Base-by-base conservation (phyloP, 1,140 invertebrate genomes). In the Littorina saxatilis region DNA sequence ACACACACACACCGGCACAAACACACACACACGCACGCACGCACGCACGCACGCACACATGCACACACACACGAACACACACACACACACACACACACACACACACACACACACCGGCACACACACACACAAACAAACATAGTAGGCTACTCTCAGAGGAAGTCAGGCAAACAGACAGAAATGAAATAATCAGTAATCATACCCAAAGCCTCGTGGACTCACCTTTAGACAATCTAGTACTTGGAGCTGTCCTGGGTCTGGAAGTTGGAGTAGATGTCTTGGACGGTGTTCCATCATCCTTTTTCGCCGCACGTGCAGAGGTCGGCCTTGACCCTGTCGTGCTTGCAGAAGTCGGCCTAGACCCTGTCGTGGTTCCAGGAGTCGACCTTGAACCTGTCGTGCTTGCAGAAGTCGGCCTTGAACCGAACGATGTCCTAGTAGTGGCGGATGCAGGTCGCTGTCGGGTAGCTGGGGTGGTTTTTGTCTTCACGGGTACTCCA, bases 401-500 rank as follows among this genome's bases (percentile, higher is more conserved):
- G 20, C 55, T 4, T 11, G 74, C 74, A 15, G 76, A 43, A 35
- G n/a, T 27, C 11, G 70, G 20, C 37, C 43, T 5, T 9, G 43
- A 5, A 5, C 43, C n/a, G n/a, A n/a, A n/a, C n/a, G n/a, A n/a
- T n/a, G n/a, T n/a, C n/a, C n/a, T 58, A 5, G 76, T 63, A 0
- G 76, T 20, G n/a, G n/a, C n/a, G n/a, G n/a, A n/a, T n/a, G 74
- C 55, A 7, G 74, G 74, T 27, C 74, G 50, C 32, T 52, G 32
- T 15, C 37, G 35, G 20, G 76, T 15, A 37, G 27, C 74, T 32
- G 74, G 35, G n/a, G 76, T 78, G 58, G 76, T 40, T 15, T 50
- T 77, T 32, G 76, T 78, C n/a, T 78, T 78, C 17, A 78, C 76
- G 20, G 76, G 76, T 23, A 78, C 76, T 27, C 55, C 58, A 15